Evolutionary conservation across 2,797 vertebrate genomes (phyloP), one percentile per base, ranked within the genome.

Genomic region (Loriculus beryllinus): DNA sequence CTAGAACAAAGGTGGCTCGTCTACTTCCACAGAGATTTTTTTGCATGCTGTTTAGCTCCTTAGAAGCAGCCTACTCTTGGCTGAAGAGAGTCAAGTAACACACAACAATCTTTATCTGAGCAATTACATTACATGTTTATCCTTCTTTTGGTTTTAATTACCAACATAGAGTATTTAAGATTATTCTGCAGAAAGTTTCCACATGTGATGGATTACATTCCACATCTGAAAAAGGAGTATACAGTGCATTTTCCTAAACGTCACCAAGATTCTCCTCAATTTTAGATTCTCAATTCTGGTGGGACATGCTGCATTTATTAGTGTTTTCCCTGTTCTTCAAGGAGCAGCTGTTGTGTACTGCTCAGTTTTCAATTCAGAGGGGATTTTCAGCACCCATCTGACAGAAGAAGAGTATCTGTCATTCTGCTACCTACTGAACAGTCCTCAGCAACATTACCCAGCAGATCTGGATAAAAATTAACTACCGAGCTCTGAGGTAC

Each of bases 351-450:
- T 39, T 74, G 35, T 63, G 10, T 63, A 29, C 31, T 77, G 60
- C 42, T 82, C 21, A 62, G 9, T 88, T 88, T 95, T 57, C n/a
- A 90, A 0, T 49, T 83, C 90, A 88, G 69, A 75, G 35, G 48
- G 48, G 57, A 88, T 59, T 25, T 63, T 67, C 77, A 88, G 86
- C 80, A 92, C 83, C 86, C 95, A 90, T 25, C 69, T 90, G 52
- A 29, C 62, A 71, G 65, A 91, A 94, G 81, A 91, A 80, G 48
- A 85, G 40, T 67, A 93, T 64, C 57, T 91, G 82, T 49, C 48
- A 56, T 91, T 86, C 60, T 81, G 28, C 39, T 95, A 91, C 77
- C 70, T 65, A 21, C 4, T 3, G 59, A 92, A 84, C 42, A 92
- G 80, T 75, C 7, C 6, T 86, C 70, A 92, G 42, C 29, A 95